These are phyloP conservation scores for Xenentodon cancila DNA, from an alignment of 2,797 vertebrate genomes.

Conservation along the genomic window DNA sequence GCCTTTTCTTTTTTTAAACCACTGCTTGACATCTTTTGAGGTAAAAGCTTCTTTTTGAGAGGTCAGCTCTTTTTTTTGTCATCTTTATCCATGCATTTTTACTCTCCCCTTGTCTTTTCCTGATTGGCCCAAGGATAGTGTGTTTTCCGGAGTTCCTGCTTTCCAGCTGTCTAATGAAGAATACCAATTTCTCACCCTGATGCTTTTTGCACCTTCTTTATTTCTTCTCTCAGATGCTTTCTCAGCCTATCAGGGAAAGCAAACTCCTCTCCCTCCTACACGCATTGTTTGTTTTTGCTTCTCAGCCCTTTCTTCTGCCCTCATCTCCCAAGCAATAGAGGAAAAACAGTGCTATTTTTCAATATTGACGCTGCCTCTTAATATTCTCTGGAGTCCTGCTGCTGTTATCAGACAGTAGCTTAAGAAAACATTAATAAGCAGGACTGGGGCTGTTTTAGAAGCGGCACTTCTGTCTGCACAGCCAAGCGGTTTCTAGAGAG, in stretches of 20 bases:
- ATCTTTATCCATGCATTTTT: conserved; percentile 24
- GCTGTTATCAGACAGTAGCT: conserved; percentile 1
- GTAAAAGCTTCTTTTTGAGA: conserved; percentile 40
- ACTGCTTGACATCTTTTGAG: conserved; percentile 25
- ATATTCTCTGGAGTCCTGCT: conserved; percentile 30
- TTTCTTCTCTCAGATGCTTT: conserved; percentile 60
- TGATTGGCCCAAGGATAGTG: conserved; percentile 71
- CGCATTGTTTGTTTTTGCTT: conserved; percentile 2
- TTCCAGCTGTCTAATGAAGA: conserved; percentile 50
- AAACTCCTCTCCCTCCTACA: conserved; percentile 20
- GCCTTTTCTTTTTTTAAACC: conserved; percentile 17
- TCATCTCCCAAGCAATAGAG: background rate
- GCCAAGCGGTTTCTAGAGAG: too few relatives aligned
- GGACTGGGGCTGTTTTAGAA: too few relatives aligned
- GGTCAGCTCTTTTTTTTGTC: conserved; percentile 23
- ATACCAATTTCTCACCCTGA: conserved; percentile 45
- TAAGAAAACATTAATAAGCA: too few relatives aligned
- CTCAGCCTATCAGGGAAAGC: conserved; percentile 52
- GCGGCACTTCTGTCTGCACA: too few relatives aligned
- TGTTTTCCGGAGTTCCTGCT: conserved; percentile 19
- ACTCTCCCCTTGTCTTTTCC: conserved; percentile 18
- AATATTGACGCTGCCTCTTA: conserved; percentile 4
- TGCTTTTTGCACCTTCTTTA: conserved; percentile 26
- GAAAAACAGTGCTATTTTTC: conserved; percentile 32
- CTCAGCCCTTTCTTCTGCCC: background rate